Percentiles rank a stretch among this genome's conserved stretches.
phyloP scores from a whole-genome alignment of 1,140 invertebrate genomes.

The Neodiprion lecontei region DNA sequence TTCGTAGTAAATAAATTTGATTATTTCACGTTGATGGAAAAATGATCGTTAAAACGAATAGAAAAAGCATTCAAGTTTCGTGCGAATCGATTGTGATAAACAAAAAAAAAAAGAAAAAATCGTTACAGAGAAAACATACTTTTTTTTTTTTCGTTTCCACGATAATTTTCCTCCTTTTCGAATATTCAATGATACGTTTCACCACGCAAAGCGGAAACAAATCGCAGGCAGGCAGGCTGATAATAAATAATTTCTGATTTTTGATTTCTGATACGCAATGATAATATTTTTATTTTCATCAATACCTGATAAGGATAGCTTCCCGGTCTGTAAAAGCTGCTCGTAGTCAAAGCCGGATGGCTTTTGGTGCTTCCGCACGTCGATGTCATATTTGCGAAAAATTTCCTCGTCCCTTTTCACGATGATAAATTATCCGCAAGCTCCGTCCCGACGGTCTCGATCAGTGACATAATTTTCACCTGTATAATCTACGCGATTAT shows the following conservation, averaged over 20 bases:
- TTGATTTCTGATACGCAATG: constrained; percentile 7
- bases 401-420: background rate
- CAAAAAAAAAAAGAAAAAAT: too few relatives aligned
- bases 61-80: too few relatives aligned
- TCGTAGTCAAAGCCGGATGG: constrained; percentile 52
- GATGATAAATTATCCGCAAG: background rate
- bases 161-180: background rate
- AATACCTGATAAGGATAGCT: constrained; percentile 59
- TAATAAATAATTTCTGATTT: constrained; percentile 1
- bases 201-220: background rate
- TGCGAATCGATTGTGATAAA: too few relatives aligned
- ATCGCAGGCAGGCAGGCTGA: constrained; percentile 21
- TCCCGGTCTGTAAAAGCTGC: constrained; percentile 54
- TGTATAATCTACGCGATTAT: background rate
- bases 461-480: background rate
- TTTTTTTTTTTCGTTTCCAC: too few relatives aligned
- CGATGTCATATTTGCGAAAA: constrained; percentile 49
- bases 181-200: background rate
- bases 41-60: too few relatives aligned
- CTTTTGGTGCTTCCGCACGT: constrained; percentile 59
- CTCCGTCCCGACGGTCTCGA: background rate
- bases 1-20: too few relatives aligned
- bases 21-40: too few relatives aligned
- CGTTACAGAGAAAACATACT: too few relatives aligned
- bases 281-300: constrained; percentile 24